phyloP scores from a whole-genome alignment of 2,888 invertebrate genomes.

The Drosophila siamana region DNA sequence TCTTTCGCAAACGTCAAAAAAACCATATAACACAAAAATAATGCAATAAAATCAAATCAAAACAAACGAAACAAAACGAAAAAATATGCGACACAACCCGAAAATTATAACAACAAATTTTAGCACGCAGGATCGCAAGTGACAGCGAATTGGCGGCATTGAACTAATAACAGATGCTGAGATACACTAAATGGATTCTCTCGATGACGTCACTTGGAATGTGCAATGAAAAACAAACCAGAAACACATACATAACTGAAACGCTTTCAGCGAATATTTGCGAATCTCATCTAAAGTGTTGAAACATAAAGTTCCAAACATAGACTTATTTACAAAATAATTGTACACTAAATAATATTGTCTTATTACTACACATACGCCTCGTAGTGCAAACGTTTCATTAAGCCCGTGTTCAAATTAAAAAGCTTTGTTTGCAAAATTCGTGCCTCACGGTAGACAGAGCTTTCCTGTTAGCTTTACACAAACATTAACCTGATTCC shows the following conservation, averaged over 20 bases:
- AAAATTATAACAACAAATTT: conserved; percentile 32
- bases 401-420: conserved; percentile 42
- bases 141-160: conserved; percentile 53
- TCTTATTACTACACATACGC: conserved; percentile 39
- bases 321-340: conserved; percentile 1
- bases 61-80: conserved; percentile 22
- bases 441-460: conserved; percentile 59
- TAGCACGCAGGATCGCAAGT: conserved; percentile 40
- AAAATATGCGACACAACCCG: conserved; percentile 35
- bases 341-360: conserved; percentile 5
- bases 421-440: conserved; percentile 38
- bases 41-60: conserved; percentile 14
- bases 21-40: conserved; percentile 30
- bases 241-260: conserved; percentile 3
- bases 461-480: conserved; percentile 49
- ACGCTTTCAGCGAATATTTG: background rate
- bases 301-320: background rate
- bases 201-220: conserved; percentile 50
- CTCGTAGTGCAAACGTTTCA: conserved; percentile 47
- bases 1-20: conserved; percentile 56
- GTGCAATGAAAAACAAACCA: conserved; percentile 15
- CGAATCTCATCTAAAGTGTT: background rate
- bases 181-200: conserved; percentile 49
- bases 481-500: conserved; percentile 41
- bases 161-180: conserved; percentile 57